A percentile compares a stretch with the other conserved stretches of the same genome.
phyloP scores from a whole-genome alignment of 2,113 vertebrate species.

The Takifugu bimaculatus region DNA sequence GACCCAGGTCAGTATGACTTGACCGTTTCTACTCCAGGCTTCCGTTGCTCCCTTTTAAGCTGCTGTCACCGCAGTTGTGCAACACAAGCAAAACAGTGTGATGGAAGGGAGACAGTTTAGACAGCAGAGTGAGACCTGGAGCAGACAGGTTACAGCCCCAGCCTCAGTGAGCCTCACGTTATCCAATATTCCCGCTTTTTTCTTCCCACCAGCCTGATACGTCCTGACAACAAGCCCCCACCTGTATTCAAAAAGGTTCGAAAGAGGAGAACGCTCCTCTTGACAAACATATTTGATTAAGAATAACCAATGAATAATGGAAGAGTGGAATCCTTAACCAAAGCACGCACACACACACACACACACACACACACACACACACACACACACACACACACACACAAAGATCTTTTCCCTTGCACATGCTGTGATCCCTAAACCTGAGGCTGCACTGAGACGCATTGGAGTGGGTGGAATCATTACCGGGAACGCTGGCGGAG shows the following conservation, averaged over 20 bases:
- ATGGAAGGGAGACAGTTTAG: slow-evolving; percentile 24
- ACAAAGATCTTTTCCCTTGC: slow-evolving; percentile 13
- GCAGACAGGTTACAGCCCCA: slow-evolving; percentile 11
- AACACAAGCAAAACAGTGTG: background rate
- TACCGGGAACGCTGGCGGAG: slow-evolving; percentile 44
- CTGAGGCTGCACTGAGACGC: slow-evolving; percentile 40
- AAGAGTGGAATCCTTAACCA: slow-evolving; percentile 21
- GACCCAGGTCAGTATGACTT: slow-evolving; percentile 63
- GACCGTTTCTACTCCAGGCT: slow-evolving; percentile 22
- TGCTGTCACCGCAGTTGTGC: slow-evolving; percentile 23
- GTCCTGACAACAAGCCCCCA: slow-evolving; percentile 5
- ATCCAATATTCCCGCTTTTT: slow-evolving; percentile 19
- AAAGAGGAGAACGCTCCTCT: slow-evolving; percentile 21
- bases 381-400: no score
- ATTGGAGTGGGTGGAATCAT: slow-evolving; percentile 61
- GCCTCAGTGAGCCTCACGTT: slow-evolving; percentile 5
- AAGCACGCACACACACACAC: background rate
- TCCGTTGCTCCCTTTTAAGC: slow-evolving; percentile 28
- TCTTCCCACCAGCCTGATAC: slow-evolving; percentile 12
- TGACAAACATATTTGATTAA: slow-evolving; percentile 36
- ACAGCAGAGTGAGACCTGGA: slow-evolving; percentile 25
- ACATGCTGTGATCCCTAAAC: slow-evolving; percentile 37
- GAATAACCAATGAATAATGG: slow-evolving; percentile 30
- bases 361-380: no score
- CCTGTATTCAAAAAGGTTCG: slow-evolving; percentile 3